Evolutionary conservation across 1,140 invertebrate species (phyloP), one percentile per base, ranked within the genome.

Genomic region (Pseudomyrmex dendroicus): DNA sequence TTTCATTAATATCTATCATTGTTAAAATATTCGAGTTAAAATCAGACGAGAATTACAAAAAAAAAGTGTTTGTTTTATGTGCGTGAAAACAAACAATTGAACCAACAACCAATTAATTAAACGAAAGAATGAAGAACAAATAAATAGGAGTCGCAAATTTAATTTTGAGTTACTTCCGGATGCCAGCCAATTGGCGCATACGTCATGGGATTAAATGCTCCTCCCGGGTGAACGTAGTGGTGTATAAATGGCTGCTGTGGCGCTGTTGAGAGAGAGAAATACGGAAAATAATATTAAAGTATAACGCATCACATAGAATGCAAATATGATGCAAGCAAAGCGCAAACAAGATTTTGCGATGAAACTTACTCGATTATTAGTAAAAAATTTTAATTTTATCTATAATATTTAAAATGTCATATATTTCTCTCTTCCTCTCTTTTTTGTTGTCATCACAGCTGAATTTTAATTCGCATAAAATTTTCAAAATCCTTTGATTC

Each of bases 401-500:
- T 35, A 4, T 35, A 70, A 80, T 80, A 59, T 72, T n/a, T n/a
- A 25, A 10, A 17, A 64, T 46, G 25, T 82, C 17, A 22, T 20
- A 52, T 57, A 56, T 46, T 35, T 84, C 72, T 56, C 62, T 25
- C 54, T 56, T 59, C 35, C 5, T 35, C 5, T 35, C 35, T 35
- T 35, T 35, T 35, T 35, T 35, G 35, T 35, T 7, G 0, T 67
- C 20, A 17, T 25, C 66, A 35, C 13, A 57, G 9, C 2, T 57
- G 12, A 64, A 64, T 64, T 52, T 52, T 84, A 82, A 82, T 82
- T 22, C 46, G 48, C 12, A 8, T 56, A 78, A 50, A 17, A 54
- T 68, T 78, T 59, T 59, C 15, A 78, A 66, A 68, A 62, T 76
- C 61, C 57, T 84, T 67, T 61, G 46, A 84, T 83, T 73, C 50